Conservation (phyloP, 2,888 invertebrate genomes). For the Rotaria macrura region DNA sequence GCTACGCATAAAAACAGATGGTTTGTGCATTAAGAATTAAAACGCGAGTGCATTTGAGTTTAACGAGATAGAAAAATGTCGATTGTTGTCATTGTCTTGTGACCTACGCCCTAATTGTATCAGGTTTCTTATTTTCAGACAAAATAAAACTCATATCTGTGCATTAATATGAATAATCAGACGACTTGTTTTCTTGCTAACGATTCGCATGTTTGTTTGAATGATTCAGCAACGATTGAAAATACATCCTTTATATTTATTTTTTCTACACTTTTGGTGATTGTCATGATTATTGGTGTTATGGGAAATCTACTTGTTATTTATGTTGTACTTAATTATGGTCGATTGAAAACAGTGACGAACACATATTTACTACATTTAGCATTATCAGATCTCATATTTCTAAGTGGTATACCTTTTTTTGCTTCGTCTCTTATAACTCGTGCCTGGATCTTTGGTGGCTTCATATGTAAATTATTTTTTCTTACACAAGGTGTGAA, state of each 20-base stretch:
- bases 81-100: no score
- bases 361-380: slow-evolving; percentile 28
- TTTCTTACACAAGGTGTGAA: slow-evolving; percentile 31
- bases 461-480: slow-evolving; percentile 29
- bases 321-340: slow-evolving; percentile 30
- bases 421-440: slow-evolving; percentile 29
- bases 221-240: neutral
- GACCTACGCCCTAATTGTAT: no score
- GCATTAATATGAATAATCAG: neutral
- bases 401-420: slow-evolving; percentile 33
- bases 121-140: neutral
- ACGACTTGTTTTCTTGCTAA: neutral
- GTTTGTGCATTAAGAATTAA: no score
- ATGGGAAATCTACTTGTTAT: slow-evolving; percentile 27
- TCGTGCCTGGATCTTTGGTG: slow-evolving; percentile 27
- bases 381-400: slow-evolving; percentile 29
- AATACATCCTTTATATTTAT: neutral
- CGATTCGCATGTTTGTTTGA: neutral
- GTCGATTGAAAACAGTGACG: slow-evolving; percentile 28
- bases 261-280: neutral
- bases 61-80: no score
- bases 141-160: neutral
- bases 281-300: slow-evolving; percentile 22
- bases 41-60: no score
- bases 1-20: no score